These are phyloP conservation scores for Conus ventricosus DNA, from an alignment of 1,140 invertebrate species.

Conservation along the genomic window DNA sequence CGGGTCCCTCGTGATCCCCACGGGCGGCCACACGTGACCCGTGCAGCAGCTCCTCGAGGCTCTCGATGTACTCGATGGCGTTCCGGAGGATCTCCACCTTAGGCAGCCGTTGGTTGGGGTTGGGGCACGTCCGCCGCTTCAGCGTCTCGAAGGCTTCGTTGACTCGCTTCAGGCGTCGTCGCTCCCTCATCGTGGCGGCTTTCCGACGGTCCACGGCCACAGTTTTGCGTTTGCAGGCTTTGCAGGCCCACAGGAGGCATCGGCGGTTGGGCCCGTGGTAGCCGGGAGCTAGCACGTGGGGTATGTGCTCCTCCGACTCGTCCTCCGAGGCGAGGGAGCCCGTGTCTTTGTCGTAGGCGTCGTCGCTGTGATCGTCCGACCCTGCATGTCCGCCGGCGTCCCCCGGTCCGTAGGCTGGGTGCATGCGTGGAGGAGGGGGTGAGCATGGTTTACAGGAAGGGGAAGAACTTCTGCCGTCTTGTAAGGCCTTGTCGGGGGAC, in stretches of 20 bases:
- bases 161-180: constrained; percentile 93
- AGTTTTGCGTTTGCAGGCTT: constrained; percentile 95
- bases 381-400: background rate
- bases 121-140: constrained; percentile 92
- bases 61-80: constrained; percentile 98
- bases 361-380: constrained; percentile 40
- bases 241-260: constrained; percentile 96
- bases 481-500: background rate
- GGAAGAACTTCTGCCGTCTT: background rate
- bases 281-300: constrained; percentile 75
- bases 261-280: constrained; percentile 78
- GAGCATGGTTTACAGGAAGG: background rate
- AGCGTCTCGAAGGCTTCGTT: constrained; percentile 98
- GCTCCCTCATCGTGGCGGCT: constrained; percentile 95
- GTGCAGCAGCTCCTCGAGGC: constrained; percentile 83
- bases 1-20: constrained; percentile 48
- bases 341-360: constrained; percentile 47
- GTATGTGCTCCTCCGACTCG: constrained; percentile 67
- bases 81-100: constrained; percentile 98
- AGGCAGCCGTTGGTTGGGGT: constrained; percentile 94
- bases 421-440: background rate
- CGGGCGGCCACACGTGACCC: constrained; percentile 61
- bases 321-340: constrained; percentile 56
- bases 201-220: constrained; percentile 95
- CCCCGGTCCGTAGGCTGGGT: background rate